Conservation (phyloP, 1,140 invertebrate species). For the Hydropsyche tenuis region DNA sequence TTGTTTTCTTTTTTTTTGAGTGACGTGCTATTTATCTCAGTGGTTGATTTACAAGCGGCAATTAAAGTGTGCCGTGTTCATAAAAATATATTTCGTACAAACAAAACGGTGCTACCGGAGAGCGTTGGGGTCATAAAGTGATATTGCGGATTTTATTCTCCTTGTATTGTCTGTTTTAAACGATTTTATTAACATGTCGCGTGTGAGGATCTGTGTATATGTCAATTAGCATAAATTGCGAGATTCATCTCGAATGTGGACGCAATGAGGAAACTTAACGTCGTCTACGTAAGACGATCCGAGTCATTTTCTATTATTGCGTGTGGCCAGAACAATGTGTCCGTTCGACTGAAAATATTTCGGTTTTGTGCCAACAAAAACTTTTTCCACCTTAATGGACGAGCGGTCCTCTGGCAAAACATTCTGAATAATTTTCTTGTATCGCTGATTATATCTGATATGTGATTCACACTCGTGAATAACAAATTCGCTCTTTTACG, state of each 20-base stretch:
- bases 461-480: not conserved
- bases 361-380: constrained; percentile 32
- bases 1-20: not conserved
- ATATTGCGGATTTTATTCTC: not conserved
- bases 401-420: not conserved
- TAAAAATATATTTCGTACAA: not conserved
- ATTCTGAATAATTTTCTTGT: too few species aligned
- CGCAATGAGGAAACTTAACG: too few species aligned
- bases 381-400: constrained; percentile 13
- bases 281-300: constrained; percentile 5
- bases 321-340: constrained; percentile 11
- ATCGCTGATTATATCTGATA: too few species aligned
- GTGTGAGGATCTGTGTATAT: too few species aligned
- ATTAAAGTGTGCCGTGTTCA: not conserved
- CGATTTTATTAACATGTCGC: too few species aligned
- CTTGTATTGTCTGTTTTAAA: too few species aligned
- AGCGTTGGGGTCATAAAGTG: not conserved
- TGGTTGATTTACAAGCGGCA: not conserved
- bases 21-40: constrained; percentile 3
- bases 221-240: too few species aligned
- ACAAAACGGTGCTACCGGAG: not conserved
- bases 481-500: not conserved
- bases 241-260: too few species aligned
- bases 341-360: constrained; percentile 33
- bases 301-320: constrained; percentile 14